Base-by-base conservation (phyloP, 2,888 invertebrate genomes). In the Carcina quercana region DNA sequence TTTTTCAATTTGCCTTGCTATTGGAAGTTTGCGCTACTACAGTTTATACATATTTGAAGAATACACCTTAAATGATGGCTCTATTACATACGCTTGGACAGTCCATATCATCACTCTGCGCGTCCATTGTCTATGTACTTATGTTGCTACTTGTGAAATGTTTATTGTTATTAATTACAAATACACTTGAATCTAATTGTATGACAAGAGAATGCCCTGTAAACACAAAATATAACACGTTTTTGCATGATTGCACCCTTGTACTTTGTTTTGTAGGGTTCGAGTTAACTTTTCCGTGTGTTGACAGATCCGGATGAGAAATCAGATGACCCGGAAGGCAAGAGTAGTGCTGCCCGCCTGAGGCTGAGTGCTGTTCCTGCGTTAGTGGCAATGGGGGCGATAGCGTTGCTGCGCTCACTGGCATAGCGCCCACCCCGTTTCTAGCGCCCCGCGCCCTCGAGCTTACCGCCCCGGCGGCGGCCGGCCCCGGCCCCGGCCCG, bases 281-380 rank as follows among this genome's bases (percentile, higher is more conserved):
- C 4, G 19, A 10, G 6, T 20, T 10, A 11, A 5, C 11, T 3
- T 13, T 34, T 14, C 10, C 8, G 11, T 50, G 38, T 53, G 36
- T 53, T 33, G 38, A 25, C 57, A 62, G 64, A 61, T 54, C 50
- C 48, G 34, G 53, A 50, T 35, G 64, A 59, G 28, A 42, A 48
- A 30, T 36, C 53, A 25, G 56, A 54, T 28, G 59, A 59, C 24
- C 33, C 43, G 19, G 48, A 45, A 35, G 58, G 57, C 27, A 53
- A 57, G 38, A 52, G 57, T 42, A 45, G 57, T 13, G 54, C 55
- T 30, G 38, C 39, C 25, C 42, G 34, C 30, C 37, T 45, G 33
- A 36, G 38, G 32, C 25, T 32, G 26, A 37, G 38, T 24, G 46
- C 37, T 33, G 27, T 35, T 14, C 28, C 33, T 5, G 31, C 34